Evolutionary conservation across 2,888 invertebrate genomes (phyloP), one percentile per base, ranked within the genome.

Genomic region (Isotomurus palustris): DNA sequence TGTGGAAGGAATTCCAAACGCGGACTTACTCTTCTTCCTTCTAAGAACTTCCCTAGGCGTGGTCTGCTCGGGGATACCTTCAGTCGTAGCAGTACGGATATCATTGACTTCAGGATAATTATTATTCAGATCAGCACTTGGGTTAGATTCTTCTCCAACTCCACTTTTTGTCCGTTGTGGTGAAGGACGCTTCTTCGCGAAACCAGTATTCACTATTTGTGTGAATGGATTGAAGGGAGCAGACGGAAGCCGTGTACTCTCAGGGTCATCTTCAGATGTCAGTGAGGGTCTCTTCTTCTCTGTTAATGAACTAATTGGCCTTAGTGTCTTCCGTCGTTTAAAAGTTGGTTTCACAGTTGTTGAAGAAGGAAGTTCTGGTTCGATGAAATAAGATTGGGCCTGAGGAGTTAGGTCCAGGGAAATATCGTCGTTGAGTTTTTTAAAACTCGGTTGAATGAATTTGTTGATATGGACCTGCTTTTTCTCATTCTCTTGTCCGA

Each of bases 321-420:
- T 3, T 14, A 21, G 32, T 6, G 49, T 49, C 49, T 32, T 35
- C 8, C 49, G 49, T 19, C 49, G 49, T 22, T 35, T 49, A 36
- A 49, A 49, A 10, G 19, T 35, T 10, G 49, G 32, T 21, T 25
- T 21, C 5, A 49, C 36, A 8, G 49, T 25, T 21, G 49, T 35
- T 2, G 49, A 35, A 12, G 49, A 25, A 35, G 49, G 49, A 14
- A 28, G 25, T 32, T 49, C 49, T 6, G 49, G 49, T 32, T 21
- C 28, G n/a, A 35, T 35, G 22, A 49, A 49, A 22, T 49, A 49
- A n/a, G 49, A 49, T 21, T 49, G 49, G 4, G 49, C 49, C 27
- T 27, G 28, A 17, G 49, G 49, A 8, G 14, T 28, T 8, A 49
- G 29, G 36, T 49, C 49, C 5, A 27, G 5, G 29, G 47, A 8